Evolutionary conservation across 2,888 invertebrate genomes (phyloP).

Genomic region (Phyllotreta cruciferae): DNA sequence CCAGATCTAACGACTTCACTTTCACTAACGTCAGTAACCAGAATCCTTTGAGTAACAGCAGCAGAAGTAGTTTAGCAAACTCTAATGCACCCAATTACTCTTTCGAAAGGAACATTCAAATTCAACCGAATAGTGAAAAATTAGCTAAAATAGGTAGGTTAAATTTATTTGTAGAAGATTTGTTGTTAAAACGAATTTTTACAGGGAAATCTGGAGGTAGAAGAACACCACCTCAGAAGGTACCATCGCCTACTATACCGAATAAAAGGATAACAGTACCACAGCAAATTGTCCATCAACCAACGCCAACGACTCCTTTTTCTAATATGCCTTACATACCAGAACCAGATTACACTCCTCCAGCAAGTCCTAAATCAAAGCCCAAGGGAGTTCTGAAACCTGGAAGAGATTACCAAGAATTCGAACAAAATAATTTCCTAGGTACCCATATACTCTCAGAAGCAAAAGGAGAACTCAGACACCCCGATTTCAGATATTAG

Average conservation of each 20-base stretch:
- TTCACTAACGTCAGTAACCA: slow-evolving; percentile 3
- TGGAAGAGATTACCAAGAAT: slow-evolving; percentile 31
- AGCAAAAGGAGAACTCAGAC: too few species aligned
- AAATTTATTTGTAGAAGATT: slow-evolving; percentile 5
- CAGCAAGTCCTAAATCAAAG: slow-evolving; percentile 23
- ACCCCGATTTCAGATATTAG: too few species aligned
- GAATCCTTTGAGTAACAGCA: slow-evolving; percentile 33
- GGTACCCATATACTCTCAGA: too few species aligned
- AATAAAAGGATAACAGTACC: not conserved
- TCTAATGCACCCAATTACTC: not conserved
- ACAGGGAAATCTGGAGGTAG: slow-evolving; percentile 27
- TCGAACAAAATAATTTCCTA: too few species aligned
- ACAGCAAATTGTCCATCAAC: too few species aligned
- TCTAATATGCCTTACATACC: slow-evolving; percentile 34
- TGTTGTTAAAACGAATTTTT: not conserved
- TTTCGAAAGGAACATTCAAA: not conserved
- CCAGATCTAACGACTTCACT: not conserved
- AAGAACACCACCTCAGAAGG: slow-evolving; percentile 29
- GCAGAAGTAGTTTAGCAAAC: slow-evolving; percentile 17
- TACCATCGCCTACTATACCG: slow-evolving; percentile 28
- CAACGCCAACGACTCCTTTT: not conserved
- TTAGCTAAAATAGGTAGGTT: slow-evolving; percentile 29
- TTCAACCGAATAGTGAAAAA: not conserved
- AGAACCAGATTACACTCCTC: slow-evolving; percentile 38
- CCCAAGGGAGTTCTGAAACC: slow-evolving; percentile 35